Percentiles rank a stretch among this genome's conserved stretches.
These are phyloP conservation scores for Pocillopora grandis DNA, from an alignment of 92 coral and sea anemone genomes.

Conservation along the genomic window DNA sequence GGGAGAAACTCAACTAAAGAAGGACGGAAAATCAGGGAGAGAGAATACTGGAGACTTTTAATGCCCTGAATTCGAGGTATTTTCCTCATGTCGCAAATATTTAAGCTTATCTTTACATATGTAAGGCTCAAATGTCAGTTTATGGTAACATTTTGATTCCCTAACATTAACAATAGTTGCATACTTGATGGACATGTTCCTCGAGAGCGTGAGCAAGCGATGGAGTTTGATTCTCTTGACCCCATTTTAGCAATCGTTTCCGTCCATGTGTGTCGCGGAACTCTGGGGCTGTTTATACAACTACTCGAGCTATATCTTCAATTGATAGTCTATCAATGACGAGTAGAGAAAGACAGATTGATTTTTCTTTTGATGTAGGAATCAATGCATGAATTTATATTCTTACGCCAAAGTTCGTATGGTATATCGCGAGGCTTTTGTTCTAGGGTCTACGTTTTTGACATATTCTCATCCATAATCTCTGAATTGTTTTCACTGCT, in stretches of 20 bases:
- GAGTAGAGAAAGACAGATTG: neutral
- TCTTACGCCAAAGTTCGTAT: neutral
- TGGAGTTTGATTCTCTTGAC: neutral
- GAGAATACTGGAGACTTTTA: constrained; percentile 9
- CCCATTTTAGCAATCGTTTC: constrained; percentile 20
- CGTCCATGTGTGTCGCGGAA: neutral
- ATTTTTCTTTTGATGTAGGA: no score
- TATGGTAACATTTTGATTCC: neutral
- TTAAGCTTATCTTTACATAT: neutral
- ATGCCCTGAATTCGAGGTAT: constrained; percentile 48
- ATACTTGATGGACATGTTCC: constrained; percentile 3
- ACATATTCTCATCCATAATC: neutral
- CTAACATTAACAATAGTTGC: neutral
- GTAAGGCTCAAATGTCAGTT: neutral
- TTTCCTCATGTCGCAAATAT: neutral
- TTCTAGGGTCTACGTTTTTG: neutral
- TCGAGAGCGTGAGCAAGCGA: neutral
- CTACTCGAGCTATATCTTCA: neutral
- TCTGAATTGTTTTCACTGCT: constrained; percentile 1
- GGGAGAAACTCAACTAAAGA: constrained; percentile 36
- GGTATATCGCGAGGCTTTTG: neutral
- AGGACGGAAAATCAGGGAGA: neutral
- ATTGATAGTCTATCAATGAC: neutral
- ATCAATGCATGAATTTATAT: neutral
- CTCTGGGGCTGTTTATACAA: neutral